Conservation (phyloP, 2,888 invertebrate species). For the Agrochola macilenta region DNA sequence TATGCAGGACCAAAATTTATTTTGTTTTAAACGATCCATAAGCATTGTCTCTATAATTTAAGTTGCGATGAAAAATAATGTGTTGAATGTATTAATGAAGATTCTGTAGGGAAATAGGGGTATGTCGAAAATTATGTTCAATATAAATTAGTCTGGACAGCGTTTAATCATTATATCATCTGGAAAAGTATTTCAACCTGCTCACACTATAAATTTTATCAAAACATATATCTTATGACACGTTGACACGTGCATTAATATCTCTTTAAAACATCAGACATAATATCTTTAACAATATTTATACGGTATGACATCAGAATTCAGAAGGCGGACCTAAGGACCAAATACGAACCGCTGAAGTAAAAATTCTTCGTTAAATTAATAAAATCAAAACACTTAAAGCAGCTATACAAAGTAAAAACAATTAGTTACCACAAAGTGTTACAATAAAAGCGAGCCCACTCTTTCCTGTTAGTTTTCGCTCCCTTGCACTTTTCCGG, state of each 20-base stretch:
- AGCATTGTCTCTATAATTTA: slow-evolving; percentile 75
- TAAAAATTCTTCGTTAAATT: slow-evolving; percentile 33
- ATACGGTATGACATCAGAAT: neutral
- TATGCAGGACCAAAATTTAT: slow-evolving; percentile 85
- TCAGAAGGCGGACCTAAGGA: neutral
- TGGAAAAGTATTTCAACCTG: slow-evolving; percentile 30
- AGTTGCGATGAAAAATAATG: slow-evolving; percentile 60
- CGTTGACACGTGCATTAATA: slow-evolving; percentile 32
- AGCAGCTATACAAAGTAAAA: slow-evolving; percentile 70
- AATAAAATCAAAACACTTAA: slow-evolving; percentile 53
- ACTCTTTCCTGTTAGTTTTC: slow-evolving; percentile 85
- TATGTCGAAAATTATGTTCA: neutral
- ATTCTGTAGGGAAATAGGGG: slow-evolving; percentile 8
- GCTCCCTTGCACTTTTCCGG: slow-evolving; percentile 84
- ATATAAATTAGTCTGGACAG: slow-evolving; percentile 1
- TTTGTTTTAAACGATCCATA: slow-evolving; percentile 84
- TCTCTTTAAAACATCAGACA: slow-evolving; percentile 6
- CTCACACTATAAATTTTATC: slow-evolving; percentile 28
- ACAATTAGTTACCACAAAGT: slow-evolving; percentile 83
- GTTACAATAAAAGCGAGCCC: slow-evolving; percentile 78
- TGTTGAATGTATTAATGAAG: slow-evolving; percentile 49
- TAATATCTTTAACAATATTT: neutral
- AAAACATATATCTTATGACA: slow-evolving; percentile 20
- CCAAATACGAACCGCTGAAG: neutral
- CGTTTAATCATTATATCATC: slow-evolving; percentile 27